phyloP scores from a whole-genome alignment of 2,113 vertebrate genomes.

The Myotis yumanensis region DNA sequence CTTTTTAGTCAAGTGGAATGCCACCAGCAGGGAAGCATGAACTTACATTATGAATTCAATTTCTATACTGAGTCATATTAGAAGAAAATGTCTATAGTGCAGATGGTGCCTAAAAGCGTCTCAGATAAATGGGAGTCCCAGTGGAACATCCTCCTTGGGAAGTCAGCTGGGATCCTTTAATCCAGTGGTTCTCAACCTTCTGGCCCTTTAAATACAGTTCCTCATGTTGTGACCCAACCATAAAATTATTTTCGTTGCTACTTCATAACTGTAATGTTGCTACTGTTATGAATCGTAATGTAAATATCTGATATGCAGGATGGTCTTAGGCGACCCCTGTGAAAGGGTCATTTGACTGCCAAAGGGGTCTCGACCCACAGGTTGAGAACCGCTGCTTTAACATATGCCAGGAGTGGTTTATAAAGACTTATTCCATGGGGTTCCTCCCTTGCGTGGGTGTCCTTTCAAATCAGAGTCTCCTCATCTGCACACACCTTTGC shows the following conservation, averaged over 20 bases:
- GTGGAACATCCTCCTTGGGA: background rate
- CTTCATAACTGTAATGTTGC: too few relatives aligned
- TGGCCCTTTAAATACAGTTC: too few relatives aligned
- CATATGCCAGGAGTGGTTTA: background rate
- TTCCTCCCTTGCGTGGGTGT: background rate
- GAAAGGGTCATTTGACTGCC: too few relatives aligned
- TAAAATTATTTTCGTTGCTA: too few relatives aligned
- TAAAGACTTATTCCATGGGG: background rate
- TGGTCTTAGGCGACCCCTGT: too few relatives aligned
- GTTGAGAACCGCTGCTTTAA: background rate
- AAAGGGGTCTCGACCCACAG: too few relatives aligned
- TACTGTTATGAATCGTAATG: too few relatives aligned
- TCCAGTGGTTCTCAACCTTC: too few relatives aligned
- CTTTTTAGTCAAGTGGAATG: constrained; percentile 29
- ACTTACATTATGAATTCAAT: constrained; percentile 10
- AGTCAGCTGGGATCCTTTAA: background rate
- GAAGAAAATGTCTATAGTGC: background rate
- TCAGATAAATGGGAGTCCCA: background rate
- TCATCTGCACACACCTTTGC: background rate
- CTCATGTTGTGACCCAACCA: too few relatives aligned
- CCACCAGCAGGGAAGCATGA: constrained; percentile 17
- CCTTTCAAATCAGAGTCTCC: background rate
- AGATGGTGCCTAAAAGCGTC: background rate
- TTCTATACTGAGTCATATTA: background rate
- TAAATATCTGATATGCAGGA: too few relatives aligned